These are phyloP conservation scores for Porites evermanni DNA, from an alignment of 92 coral and sea anemone genomes.

Conservation along the genomic window DNA sequence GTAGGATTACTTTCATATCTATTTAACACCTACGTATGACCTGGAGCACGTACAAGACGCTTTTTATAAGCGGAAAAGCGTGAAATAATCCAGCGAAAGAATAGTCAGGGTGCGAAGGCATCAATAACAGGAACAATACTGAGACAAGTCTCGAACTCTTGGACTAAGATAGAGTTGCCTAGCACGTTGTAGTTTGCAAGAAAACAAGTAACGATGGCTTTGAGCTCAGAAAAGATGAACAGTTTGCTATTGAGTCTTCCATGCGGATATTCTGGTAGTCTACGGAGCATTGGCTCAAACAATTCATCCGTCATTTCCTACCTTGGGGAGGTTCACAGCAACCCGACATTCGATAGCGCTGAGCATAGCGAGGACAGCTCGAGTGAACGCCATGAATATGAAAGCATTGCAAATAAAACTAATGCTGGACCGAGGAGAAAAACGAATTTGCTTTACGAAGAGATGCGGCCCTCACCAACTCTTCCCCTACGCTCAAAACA, in stretches of 20 bases:
- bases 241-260: background rate
- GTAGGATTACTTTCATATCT: background rate
- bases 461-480: background rate
- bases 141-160: too few species aligned
- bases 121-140: too few species aligned
- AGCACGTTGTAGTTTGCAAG: too few species aligned
- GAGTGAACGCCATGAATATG: background rate
- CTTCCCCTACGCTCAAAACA: background rate
- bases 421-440: background rate
- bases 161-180: too few species aligned
- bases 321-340: background rate
- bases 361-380: background rate
- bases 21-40: background rate
- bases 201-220: background rate
- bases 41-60: background rate
- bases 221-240: background rate
- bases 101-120: background rate
- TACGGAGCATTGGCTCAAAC: background rate
- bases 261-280: background rate
- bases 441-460: background rate
- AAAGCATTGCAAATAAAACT: background rate
- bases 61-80: background rate
- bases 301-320: background rate
- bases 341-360: background rate
- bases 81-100: background rate